These are phyloP conservation scores for Clunio marinus DNA, from an alignment of 2,888 invertebrate genomes.

Conservation along the genomic window DNA sequence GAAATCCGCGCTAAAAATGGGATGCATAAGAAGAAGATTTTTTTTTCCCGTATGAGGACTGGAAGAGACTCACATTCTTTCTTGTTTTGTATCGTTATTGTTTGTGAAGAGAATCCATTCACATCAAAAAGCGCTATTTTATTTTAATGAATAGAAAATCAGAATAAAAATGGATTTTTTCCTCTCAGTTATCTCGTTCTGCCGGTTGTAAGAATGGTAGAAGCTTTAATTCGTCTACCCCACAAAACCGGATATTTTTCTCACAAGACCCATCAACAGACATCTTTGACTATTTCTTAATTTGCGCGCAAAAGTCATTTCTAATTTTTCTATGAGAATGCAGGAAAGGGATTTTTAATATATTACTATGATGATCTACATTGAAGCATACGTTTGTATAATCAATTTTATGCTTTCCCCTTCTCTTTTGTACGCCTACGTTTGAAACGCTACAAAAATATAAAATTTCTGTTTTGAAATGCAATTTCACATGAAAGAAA, in stretches of 20 bases:
- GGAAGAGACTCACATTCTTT: background rate
- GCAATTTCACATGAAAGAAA: too few relatives aligned
- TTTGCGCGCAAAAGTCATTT: slow-evolving; percentile 2
- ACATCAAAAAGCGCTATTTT: background rate
- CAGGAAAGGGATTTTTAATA: too few relatives aligned
- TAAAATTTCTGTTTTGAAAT: too few relatives aligned
- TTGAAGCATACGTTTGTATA: too few relatives aligned
- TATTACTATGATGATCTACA: too few relatives aligned
- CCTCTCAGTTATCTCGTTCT: background rate
- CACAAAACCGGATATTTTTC: slow-evolving; percentile 1
- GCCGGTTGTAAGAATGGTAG: background rate
- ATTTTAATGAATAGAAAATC: slow-evolving; percentile 3
- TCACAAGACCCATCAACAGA: background rate
- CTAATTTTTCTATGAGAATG: background rate
- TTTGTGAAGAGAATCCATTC: background rate
- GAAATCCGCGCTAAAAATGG: slow-evolving; percentile 4
- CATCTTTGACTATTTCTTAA: background rate
- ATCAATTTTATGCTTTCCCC: too few relatives aligned
- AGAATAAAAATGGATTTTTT: slow-evolving; percentile 8
- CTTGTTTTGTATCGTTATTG: too few relatives aligned
- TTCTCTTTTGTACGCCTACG: too few relatives aligned
- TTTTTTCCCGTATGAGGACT: background rate
- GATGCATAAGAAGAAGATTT: background rate
- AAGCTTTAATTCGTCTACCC: background rate
- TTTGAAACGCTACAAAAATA: too few relatives aligned